Conservation (phyloP, 2,888 invertebrate species). For the Nomada ruficornis region DNA sequence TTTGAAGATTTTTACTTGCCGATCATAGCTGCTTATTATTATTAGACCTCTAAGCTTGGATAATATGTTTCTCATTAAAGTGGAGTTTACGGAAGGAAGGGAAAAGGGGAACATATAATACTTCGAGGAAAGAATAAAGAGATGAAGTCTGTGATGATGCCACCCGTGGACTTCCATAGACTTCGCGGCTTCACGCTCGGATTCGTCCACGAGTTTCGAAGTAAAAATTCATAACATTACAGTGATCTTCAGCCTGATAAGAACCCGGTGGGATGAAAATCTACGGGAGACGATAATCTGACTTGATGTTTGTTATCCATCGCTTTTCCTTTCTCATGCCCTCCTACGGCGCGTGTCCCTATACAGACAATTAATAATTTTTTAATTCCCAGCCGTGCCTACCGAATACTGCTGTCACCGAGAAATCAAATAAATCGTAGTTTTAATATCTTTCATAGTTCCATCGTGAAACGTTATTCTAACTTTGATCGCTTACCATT, state of each 20-base stretch:
- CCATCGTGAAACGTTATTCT: not conserved
- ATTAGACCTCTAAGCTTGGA: slow-evolving; percentile 52
- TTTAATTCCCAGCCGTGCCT: slow-evolving; percentile 61
- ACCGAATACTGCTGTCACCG: slow-evolving; percentile 58
- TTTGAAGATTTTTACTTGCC: slow-evolving; percentile 38
- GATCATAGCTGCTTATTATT: slow-evolving; percentile 37
- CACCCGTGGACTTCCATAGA: slow-evolving; percentile 64
- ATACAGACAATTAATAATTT: slow-evolving; percentile 67
- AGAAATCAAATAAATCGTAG: slow-evolving; percentile 57
- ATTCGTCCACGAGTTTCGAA: slow-evolving; percentile 46
- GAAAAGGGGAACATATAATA: slow-evolving; percentile 1
- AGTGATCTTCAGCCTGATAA: slow-evolving; percentile 67
- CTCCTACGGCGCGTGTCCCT: slow-evolving; percentile 48
- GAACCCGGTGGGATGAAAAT: slow-evolving; percentile 59
- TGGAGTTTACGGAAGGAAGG: slow-evolving; percentile 36
- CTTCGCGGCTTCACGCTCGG: slow-evolving; percentile 67
- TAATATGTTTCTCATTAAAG: slow-evolving; percentile 62
- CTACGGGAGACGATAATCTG: slow-evolving; percentile 66
- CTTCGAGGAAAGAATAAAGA: not conserved
- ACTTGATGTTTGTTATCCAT: slow-evolving; percentile 65
- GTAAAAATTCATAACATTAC: slow-evolving; percentile 62
- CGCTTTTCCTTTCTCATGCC: slow-evolving; percentile 14
- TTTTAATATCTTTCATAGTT: slow-evolving; percentile 26
- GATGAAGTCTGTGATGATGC: slow-evolving; percentile 32
- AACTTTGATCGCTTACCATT: slow-evolving; percentile 14